A percentile compares a stretch with the other conserved stretches of the same genome.
These are phyloP conservation scores for Panorpa germanica DNA, from an alignment of 2,888 invertebrate genomes.

Conservation along the genomic window DNA sequence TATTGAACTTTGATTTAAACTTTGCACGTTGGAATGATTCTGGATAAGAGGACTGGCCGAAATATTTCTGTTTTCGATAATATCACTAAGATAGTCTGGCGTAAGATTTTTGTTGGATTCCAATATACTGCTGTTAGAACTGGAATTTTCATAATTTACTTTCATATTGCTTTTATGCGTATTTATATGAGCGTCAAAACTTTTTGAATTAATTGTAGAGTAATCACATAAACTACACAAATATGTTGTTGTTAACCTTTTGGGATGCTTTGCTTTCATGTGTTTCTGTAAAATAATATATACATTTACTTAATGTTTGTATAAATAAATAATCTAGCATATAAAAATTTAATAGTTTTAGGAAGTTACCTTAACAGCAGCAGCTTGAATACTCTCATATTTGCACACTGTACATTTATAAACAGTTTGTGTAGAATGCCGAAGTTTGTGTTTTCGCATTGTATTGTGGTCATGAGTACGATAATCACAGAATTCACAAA, in stretches of 20 bases:
- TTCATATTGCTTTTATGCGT: constrained; percentile 17
- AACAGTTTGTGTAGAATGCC: constrained; percentile 52
- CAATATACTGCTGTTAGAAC: too few relatives aligned
- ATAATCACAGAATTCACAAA: constrained; percentile 54
- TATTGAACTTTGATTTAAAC: too few relatives aligned
- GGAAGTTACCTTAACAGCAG: constrained; percentile 38
- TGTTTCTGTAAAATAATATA: constrained; percentile 28
- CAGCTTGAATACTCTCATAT: constrained; percentile 65
- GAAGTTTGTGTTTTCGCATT: constrained; percentile 55
- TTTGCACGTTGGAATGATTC: too few relatives aligned
- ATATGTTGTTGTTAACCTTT: too few relatives aligned
- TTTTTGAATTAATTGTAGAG: constrained; percentile 21
- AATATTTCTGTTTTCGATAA: too few relatives aligned
- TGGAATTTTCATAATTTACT: constrained; percentile 2
- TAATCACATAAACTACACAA: constrained; percentile 20
- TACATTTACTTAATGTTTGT: not conserved
- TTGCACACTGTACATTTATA: constrained; percentile 65
- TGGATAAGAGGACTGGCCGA: too few relatives aligned
- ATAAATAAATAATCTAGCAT: not conserved
- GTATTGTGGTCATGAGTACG: constrained; percentile 65
- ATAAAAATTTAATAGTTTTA: constrained; percentile 3
- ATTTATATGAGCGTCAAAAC: constrained; percentile 20
- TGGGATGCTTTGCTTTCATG: constrained; percentile 61
- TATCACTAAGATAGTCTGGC: too few relatives aligned
- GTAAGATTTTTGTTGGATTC: too few relatives aligned